Conservation (phyloP, 2,888 invertebrate species). For the Rhimphoctona megacephalus region DNA sequence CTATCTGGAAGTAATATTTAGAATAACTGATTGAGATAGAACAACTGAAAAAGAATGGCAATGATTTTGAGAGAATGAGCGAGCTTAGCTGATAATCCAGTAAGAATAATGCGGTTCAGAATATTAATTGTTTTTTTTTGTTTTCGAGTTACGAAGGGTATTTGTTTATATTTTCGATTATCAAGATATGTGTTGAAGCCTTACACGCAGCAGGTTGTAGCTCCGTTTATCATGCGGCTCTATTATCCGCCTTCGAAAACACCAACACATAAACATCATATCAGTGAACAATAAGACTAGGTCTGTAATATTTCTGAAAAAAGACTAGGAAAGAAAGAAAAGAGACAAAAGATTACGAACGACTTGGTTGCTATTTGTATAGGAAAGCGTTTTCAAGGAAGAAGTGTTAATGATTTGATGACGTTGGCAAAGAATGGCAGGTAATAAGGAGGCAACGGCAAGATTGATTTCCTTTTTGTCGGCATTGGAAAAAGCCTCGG, state of each 20-base stretch:
- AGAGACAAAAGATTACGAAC: not conserved
- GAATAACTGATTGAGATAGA: not conserved
- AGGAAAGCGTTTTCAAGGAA: not conserved
- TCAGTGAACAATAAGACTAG: not conserved
- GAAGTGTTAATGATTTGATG: constrained; percentile 20
- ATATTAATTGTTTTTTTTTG: not conserved
- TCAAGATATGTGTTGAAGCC: not conserved
- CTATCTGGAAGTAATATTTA: not conserved
- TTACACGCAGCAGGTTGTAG: not conserved
- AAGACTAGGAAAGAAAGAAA: not conserved
- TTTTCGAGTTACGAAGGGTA: not conserved
- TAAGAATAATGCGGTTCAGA: not conserved
- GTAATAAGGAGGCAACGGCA: not conserved
- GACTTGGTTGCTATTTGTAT: not conserved
- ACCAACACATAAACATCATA: no score
- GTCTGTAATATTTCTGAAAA: not conserved
- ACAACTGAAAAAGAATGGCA: not conserved
- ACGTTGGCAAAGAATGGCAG: constrained; percentile 5
- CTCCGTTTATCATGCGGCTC: not conserved
- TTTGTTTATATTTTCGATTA: not conserved
- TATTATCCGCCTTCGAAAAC: not conserved
- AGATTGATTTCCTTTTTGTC: constrained; percentile 28
- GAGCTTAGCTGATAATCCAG: not conserved
- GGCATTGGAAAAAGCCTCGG: constrained; percentile 14
- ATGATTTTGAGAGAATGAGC: not conserved